Base-by-base conservation (phyloP, 2,797 vertebrate species). In the Monodelphis domestica region DNA sequence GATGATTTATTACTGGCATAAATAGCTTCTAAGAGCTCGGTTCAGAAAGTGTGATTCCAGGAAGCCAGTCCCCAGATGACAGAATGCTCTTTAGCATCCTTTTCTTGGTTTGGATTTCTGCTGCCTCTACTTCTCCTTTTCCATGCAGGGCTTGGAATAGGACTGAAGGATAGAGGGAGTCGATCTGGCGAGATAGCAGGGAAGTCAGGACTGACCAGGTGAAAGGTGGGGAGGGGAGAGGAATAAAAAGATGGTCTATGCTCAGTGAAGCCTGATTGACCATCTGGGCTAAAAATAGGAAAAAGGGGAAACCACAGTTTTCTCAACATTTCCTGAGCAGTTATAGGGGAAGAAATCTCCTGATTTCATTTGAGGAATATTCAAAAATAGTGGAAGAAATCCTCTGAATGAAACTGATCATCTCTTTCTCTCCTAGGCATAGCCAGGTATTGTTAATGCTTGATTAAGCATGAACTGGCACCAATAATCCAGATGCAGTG, bases 1-100 rank as follows among this genome's bases (percentile, higher is more conserved):
- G 53, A 0, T 0, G 0, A 15, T 15, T 30, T 89, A 90, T 90
- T 6, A 0, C 90, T 91, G 11, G 0, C 3, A 59, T 87, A 0
- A 12, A 26, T 0, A 0, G 6, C 91, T n/a, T 88, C 38, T 50
- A n/a, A 88, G 87, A 53, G 87, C 52, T 50, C 87, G 9, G 14
- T 53, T 51, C 50, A 30, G 50, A 88, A 53, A 88, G 87, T 88
- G 87, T 88, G 87, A 88, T 52, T 88, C 87, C 87, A 52, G 51
- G 87, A 88, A 88, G 53, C 87, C 87, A 88, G 51, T 51, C 87
- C 30, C 51, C 87, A 88, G 12, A 38, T 88, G 87, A 88, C 87
- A 88, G 87, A 53, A 51, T 88, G 52, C 87, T 53, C 50, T 52
- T 88, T 88, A 88, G 29, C 30, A 51, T 88, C 53, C 50, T 88